phyloP scores from a whole-genome alignment of 2,797 vertebrate genomes.

The Acrossocheilus fasciatus region DNA sequence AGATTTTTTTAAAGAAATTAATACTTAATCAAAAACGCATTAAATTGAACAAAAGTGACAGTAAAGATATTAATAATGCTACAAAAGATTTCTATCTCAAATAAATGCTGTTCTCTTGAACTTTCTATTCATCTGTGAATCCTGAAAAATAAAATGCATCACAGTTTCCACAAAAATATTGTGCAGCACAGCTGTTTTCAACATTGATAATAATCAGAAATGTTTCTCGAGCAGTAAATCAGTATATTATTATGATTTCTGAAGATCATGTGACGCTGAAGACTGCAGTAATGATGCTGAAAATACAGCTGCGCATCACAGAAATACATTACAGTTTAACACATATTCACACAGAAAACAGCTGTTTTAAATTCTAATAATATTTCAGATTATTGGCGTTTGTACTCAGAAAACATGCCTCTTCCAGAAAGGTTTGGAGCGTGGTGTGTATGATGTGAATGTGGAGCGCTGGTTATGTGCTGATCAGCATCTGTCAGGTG shows the following conservation, averaged over 20 bases:
- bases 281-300: background rate
- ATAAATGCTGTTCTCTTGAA: background rate
- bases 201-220: background rate
- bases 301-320: background rate
- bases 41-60: background rate
- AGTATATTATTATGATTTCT: background rate
- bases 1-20: background rate
- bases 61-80: background rate
- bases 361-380: fast-evolving
- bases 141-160: background rate
- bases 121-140: background rate
- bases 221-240: background rate
- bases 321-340: background rate
- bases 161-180: background rate
- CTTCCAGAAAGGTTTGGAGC: too few relatives aligned
- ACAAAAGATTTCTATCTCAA: background rate
- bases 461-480: background rate
- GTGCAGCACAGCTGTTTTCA: background rate
- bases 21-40: background rate
- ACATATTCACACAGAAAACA: background rate
- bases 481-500: constrained; percentile 5
- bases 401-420: background rate
- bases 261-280: background rate
- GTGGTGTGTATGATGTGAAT: too few relatives aligned
- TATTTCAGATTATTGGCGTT: background rate